Base-by-base conservation (phyloP, 2,888 invertebrate species). In the Oscheius myriophilus region DNA sequence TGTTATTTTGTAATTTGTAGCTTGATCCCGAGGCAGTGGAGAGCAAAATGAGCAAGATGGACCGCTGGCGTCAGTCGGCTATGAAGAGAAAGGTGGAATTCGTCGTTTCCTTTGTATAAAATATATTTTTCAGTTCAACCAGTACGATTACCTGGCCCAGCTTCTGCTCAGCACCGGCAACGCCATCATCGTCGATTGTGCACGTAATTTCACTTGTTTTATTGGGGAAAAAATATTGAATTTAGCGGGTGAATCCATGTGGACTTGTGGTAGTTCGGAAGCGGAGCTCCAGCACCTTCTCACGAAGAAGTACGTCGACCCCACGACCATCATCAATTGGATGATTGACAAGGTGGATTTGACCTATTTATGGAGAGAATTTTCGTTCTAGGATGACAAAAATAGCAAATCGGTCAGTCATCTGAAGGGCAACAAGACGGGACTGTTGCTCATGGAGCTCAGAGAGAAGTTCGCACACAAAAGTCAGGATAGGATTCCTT, bases 11-110 rank as follows among this genome's bases (percentile, higher is more conserved):
- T n/a, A n/a, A n/a, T n/a, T n/a, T 70, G 9, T 51, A 75, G 66
- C 62, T 73, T 9, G 61, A 63, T 26, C 41, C 61, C 0, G 74
- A 75, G 23, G 65, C 74, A 12, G 49, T 84, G 21, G 70, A 75
- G 14, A 75, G 76, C 42, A 86, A 84, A 69, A 66, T 69, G 23
- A 12, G 71, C 12, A 81, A 80, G 42, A 70, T 85, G 75, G 85
- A 85, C 58, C 67, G 83, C 49, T 82, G 84, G 84, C 69, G 85
- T 9, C 85, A 84, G 66, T 81, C 82, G 7, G 85, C 84, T n/a
- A 84, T 86, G 84, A 84, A 82, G 70, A 80, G 83, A 69, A 86
- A 86, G 49, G 53, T 72, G 51, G n/a, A 16, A 25, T 21, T 51
- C 41, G 57, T 46, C 7, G 49, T 16, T 45, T 33, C n/a, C n/a